Evolutionary conservation across 1,140 invertebrate genomes (phyloP).

Genomic region (Drosophila pruinosa): DNA sequence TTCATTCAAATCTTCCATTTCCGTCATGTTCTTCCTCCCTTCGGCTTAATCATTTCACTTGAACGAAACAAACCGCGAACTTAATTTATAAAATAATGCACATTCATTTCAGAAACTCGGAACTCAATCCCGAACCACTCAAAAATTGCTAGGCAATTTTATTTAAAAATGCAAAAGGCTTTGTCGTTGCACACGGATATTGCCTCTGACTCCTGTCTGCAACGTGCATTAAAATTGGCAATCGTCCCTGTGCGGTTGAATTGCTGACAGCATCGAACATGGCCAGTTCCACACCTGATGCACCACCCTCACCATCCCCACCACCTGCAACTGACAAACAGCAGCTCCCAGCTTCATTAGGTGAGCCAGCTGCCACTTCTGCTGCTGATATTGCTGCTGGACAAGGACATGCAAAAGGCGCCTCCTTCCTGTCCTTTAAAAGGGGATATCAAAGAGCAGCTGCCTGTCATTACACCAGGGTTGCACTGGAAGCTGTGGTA

Average conservation of each 20-base stretch:
- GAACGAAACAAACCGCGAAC: slow-evolving; percentile 37
- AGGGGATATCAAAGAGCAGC: slow-evolving; percentile 18
- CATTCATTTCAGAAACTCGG: slow-evolving; percentile 23
- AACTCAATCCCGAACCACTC: not conserved
- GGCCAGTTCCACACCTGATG: slow-evolving; percentile 46
- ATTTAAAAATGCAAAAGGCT: slow-evolving; percentile 51
- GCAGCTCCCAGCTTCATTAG: slow-evolving; percentile 37
- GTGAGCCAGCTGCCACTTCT: slow-evolving; percentile 4
- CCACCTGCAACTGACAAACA: slow-evolving; percentile 15
- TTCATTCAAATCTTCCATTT: slow-evolving; percentile 24
- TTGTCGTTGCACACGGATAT: slow-evolving; percentile 29
- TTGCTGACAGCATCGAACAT: slow-evolving; percentile 40
- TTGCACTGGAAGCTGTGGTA: not conserved
- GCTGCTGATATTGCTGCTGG: not conserved
- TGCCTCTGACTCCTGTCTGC: slow-evolving; percentile 28
- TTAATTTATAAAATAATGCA: slow-evolving; percentile 44
- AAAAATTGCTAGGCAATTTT: slow-evolving; percentile 33
- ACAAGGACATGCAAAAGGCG: slow-evolving; percentile 25
- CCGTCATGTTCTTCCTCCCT: not conserved
- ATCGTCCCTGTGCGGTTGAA: slow-evolving; percentile 45
- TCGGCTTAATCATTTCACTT: not conserved
- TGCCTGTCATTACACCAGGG: slow-evolving; percentile 21
- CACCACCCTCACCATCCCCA: not conserved
- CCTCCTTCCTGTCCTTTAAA: not conserved
- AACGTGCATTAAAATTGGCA: slow-evolving; percentile 48